Percentiles rank a stretch among this genome's conserved stretches.
Conservation (phyloP, 2,113 vertebrate genomes). For the Uropsilus gracilis region DNA sequence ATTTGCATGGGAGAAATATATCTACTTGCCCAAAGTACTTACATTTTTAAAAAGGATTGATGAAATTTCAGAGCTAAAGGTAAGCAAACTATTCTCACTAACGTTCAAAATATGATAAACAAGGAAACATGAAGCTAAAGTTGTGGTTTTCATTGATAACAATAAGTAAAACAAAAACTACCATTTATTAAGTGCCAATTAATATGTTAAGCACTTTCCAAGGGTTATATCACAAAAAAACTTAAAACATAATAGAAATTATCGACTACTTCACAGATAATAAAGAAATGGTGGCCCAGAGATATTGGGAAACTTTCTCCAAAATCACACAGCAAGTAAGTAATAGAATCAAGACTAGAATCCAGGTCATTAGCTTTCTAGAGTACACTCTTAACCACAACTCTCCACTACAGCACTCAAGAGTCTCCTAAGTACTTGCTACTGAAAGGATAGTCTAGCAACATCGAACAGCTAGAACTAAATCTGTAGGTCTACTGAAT, state of each 20-base stretch:
- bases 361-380: neutral
- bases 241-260: neutral
- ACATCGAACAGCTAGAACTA: neutral
- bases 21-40: neutral
- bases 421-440: neutral
- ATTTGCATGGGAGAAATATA: neutral
- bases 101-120: constrained; percentile 19
- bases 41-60: constrained; percentile 1
- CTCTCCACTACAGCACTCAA: neutral
- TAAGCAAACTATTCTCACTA: neutral
- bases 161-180: constrained; percentile 23
- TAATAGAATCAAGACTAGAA: neutral
- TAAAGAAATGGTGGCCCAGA: neutral
- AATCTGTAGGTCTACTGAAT: neutral
- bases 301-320: neutral
- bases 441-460: neutral
- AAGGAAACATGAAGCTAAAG: no score
- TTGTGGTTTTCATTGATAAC: neutral
- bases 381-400: neutral
- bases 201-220: neutral
- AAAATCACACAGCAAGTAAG: neutral
- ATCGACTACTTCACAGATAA: neutral
- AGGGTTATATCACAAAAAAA: neutral
- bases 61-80: neutral
- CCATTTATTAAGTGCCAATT: neutral